Evolutionary conservation across 2,113 vertebrate species (phyloP).

Genomic region (Diadophis punctatus): DNA sequence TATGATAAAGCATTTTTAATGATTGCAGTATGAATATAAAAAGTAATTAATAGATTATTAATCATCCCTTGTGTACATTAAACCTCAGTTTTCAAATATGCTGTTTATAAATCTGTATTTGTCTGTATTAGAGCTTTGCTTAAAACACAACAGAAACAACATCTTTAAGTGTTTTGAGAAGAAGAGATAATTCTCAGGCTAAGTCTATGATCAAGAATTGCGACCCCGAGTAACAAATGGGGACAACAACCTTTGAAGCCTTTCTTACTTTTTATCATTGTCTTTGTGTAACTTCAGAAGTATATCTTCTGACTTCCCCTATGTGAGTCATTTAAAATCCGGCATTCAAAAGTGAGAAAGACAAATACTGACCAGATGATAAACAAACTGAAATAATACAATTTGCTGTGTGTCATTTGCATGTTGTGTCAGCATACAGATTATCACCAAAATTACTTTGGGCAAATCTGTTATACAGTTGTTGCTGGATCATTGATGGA

Average conservation of each 20-base stretch:
- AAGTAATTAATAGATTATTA: slow-evolving; percentile 55
- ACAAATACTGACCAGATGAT: slow-evolving; percentile 20
- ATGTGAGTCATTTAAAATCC: slow-evolving; percentile 36
- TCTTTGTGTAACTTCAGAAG: slow-evolving; percentile 19
- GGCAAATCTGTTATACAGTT: slow-evolving; percentile 36
- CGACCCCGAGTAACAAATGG: slow-evolving; percentile 52
- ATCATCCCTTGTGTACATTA: slow-evolving; percentile 41
- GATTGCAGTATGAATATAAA: slow-evolving; percentile 45
- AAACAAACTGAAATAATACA: slow-evolving; percentile 55
- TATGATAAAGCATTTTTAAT: slow-evolving; percentile 24
- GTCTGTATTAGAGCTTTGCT: slow-evolving; percentile 48
- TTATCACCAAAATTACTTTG: slow-evolving; percentile 30
- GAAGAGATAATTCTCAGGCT: slow-evolving; percentile 58
- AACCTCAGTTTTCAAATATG: slow-evolving; percentile 47
- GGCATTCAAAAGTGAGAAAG: not conserved
- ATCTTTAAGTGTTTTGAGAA: slow-evolving; percentile 48
- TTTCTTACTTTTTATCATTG: slow-evolving; percentile 52
- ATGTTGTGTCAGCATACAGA: not conserved
- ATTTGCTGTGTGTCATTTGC: slow-evolving; percentile 31
- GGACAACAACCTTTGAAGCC: slow-evolving; percentile 57
- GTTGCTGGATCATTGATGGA: not conserved
- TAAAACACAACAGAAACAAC: slow-evolving; percentile 15
- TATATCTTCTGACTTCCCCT: slow-evolving; percentile 37
- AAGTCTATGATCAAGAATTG: slow-evolving; percentile 59
- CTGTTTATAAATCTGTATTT: slow-evolving; percentile 66